These are phyloP conservation scores for Aphidoletes aphidimyza DNA, from an alignment of 2,888 invertebrate species.

Conservation along the genomic window DNA sequence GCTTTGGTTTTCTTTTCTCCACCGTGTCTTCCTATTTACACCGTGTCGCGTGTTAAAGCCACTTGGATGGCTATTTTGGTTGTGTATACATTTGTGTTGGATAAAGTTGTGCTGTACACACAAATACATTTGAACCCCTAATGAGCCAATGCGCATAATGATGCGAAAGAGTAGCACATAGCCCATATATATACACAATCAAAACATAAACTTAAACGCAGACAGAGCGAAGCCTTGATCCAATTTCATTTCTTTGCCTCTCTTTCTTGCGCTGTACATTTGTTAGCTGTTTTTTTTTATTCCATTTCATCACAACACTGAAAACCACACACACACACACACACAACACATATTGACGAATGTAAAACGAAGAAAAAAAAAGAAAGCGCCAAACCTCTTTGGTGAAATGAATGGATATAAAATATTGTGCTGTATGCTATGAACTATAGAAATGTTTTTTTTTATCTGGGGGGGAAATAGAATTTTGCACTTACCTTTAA, in stretches of 20 bases:
- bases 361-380: neutral
- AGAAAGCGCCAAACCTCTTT: constrained; percentile 26
- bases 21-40: too few species aligned
- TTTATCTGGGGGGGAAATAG: neutral
- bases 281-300: neutral
- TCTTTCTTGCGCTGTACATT: neutral
- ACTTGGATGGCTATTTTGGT: neutral
- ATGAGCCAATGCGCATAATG: constrained; percentile 22
- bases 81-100: neutral
- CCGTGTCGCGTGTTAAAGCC: neutral
- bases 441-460: too few species aligned
- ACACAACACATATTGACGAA: neutral
- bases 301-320: neutral
- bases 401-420: neutral
- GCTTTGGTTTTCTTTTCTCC: too few species aligned
- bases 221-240: constrained; percentile 12
- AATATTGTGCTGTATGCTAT: neutral
- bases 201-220: neutral
- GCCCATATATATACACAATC: neutral
- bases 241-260: constrained; percentile 19
- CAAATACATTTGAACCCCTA: neutral
- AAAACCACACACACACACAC: too few species aligned
- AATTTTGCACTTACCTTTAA: constrained; percentile 57
- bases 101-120: neutral
- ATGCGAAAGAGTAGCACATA: neutral